Base-by-base conservation (phyloP, 1,140 invertebrate species). In the Magallana angulata region DNA sequence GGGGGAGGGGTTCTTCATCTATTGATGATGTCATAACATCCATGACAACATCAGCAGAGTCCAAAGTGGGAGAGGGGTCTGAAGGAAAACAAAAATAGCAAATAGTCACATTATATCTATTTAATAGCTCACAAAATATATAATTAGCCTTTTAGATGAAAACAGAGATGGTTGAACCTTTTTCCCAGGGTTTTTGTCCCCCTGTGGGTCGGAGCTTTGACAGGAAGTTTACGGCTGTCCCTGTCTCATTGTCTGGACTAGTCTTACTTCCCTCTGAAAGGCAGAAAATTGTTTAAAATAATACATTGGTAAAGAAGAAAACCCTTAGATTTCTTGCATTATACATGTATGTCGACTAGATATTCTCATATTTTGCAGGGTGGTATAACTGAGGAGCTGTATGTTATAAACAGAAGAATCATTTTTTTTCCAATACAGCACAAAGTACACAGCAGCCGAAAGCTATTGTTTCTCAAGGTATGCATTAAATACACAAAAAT, bases 161-260 rank as follows among this genome's bases (percentile, higher is more conserved):
- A 6, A 12, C 11, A n/a, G 36, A 62, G 60, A 16, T 62, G 60
- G 6, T 59, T 12, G 12, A 62, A 89, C 88, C 88, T 89, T 87
- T 89, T 24, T 89, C 88, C 88, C 88, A 89, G 8, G 88, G 88
- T 58, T 89, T 89, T 36, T n/a, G 82, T 56, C 85, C 85, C 62
- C 88, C 88, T 18, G 88, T 89, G n/a, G 88, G 57, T 85, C 83
- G 85, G 12, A 89, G 57, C 60, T 85, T 85, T 24, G 85, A 57
- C 36, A 86, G 11, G 81, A 86, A 84, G 3, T 24, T 71, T 48
- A 24, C 62, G 12, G 56, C 18, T 57, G 85, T n/a, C 16, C 84
- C 56, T 14, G 59, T 48, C 0, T 82, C 81, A 1, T 8, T 57
- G 9, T 82, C 81, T 57, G 81, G 81, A 12, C 24, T 76, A 36